Percentiles rank a stretch among this genome's conserved stretches.
Evolutionary conservation across 2,888 invertebrate genomes (phyloP).

Genomic region (Stenodera caucasica): DNA sequence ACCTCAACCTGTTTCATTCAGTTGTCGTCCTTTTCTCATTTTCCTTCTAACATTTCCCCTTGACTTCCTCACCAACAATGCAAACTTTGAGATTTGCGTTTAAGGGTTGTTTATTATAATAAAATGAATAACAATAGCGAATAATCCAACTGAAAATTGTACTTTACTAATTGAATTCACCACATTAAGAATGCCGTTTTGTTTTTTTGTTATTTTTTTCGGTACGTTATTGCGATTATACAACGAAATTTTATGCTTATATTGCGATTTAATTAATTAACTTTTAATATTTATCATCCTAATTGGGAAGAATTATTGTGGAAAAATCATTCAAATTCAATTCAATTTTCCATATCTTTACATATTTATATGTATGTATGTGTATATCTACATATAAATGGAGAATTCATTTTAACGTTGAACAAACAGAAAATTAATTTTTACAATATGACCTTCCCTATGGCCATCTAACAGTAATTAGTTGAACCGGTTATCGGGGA

Average conservation of each 20-base stretch:
- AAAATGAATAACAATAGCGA: conserved; percentile 38
- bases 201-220: conserved; percentile 23
- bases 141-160: conserved; percentile 36
- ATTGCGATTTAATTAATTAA: conserved; percentile 25
- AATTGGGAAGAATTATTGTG: conserved; percentile 12
- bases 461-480: conserved; percentile 46
- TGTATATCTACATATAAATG: too few relatives aligned
- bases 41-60: neutral
- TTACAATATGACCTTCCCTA: conserved; percentile 29
- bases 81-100: conserved; percentile 33
- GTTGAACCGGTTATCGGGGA: conserved; percentile 41
- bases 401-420: conserved; percentile 32
- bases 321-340: conserved; percentile 22
- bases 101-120: conserved; percentile 42
- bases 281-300: conserved; percentile 26
- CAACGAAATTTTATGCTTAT: too few relatives aligned
- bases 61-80: conserved; percentile 21
- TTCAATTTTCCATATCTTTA: conserved; percentile 20
- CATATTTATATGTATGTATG: too few relatives aligned
- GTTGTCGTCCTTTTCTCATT: neutral
- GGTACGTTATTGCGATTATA: too few relatives aligned
- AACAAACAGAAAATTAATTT: conserved; percentile 39
- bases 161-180: conserved; percentile 43
- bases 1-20: neutral
- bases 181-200: conserved; percentile 41